Evolutionary conservation across 2,797 vertebrate genomes (phyloP).

Genomic region (Parauchenoglanis punctatus): DNA sequence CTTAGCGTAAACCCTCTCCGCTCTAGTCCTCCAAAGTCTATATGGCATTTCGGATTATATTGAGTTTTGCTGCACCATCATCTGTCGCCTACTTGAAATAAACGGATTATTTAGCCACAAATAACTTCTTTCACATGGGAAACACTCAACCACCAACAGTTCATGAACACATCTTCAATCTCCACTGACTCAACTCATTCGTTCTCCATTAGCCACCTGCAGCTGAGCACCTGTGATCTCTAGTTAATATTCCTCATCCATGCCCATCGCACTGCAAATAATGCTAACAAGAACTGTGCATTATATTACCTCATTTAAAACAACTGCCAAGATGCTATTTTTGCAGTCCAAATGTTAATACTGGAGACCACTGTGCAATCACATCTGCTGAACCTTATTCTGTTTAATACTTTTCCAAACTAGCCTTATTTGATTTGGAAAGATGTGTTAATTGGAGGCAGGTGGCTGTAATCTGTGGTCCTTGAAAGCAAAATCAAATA

Average conservation of each 20-base stretch:
- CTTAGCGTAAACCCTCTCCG: conserved; percentile 11
- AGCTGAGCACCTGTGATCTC: conserved; percentile 15
- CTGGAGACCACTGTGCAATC: background rate
- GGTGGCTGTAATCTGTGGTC: background rate
- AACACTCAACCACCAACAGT: conserved; percentile 22
- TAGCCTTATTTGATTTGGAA: background rate
- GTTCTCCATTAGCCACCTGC: conserved; percentile 31
- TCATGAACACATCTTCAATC: conserved; percentile 26
- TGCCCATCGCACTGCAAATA: background rate
- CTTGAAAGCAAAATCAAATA: background rate
- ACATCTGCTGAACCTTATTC: background rate
- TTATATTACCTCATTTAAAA: background rate
- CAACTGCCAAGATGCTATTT: background rate
- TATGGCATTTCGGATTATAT: conserved; percentile 28
- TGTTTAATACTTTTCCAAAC: background rate
- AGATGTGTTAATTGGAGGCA: background rate
- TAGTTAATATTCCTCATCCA: conserved; percentile 10
- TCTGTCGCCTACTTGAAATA: conserved; percentile 15
- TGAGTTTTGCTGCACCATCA: conserved; percentile 22
- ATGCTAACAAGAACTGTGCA: background rate
- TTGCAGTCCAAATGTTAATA: background rate
- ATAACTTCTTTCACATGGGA: conserved; percentile 25
- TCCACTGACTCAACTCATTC: background rate
- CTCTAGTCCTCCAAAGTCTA: conserved; percentile 7
- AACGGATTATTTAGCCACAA: conserved; percentile 17